Base-by-base conservation (phyloP, 2,797 vertebrate genomes). In the Limnodromus scolopaceus region DNA sequence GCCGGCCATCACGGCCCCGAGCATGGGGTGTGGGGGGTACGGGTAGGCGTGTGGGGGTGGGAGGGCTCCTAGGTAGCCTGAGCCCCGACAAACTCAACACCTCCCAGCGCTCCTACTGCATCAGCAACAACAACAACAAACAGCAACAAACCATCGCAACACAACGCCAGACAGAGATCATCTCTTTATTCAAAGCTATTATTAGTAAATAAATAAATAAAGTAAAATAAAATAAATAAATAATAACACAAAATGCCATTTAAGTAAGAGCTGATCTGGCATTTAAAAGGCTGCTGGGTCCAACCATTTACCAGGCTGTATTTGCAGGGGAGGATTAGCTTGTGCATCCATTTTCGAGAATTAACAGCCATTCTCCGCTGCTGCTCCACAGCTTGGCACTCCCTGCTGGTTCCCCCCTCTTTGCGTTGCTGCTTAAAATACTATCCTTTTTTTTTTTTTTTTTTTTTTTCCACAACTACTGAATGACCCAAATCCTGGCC, bases 321-420 rank as follows among this genome's bases (percentile, higher is more conserved):
- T 95, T 95, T 95, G 90, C 77, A 78, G 60, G 49, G 71, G 48
- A 86, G 97, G 93, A 97, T 97, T 97, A 97, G 69, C 38, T 68
- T 0, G 1, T 13, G 11, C 93, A 92, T 97, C 96, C 96, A 96
- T 97, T 96, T 97, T 83, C 16, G 13, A 87, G 95, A 95, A 97
- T 97, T 97, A 96, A 94, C 79, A 91, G 39, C 30, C 78, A 45
- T 92, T 89, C 74, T 71, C 68, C 83, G 46, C 43, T 2, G 1
- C 61, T 79, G 87, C 23, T 93, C 32, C 45, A 63, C 72, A 89
- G 91, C 69, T 76, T 82, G 71, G 75, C 46, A 48, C 12, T 68
- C 54, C 36, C 66, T 58, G 48, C 43, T 80, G 28, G 11, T 55
- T 45, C 49, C 61, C 66, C 38, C 24, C 39, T 38, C 61, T 89